Base-by-base conservation (phyloP, 2,113 vertebrate genomes). In the Emydura subglobosa region DNA sequence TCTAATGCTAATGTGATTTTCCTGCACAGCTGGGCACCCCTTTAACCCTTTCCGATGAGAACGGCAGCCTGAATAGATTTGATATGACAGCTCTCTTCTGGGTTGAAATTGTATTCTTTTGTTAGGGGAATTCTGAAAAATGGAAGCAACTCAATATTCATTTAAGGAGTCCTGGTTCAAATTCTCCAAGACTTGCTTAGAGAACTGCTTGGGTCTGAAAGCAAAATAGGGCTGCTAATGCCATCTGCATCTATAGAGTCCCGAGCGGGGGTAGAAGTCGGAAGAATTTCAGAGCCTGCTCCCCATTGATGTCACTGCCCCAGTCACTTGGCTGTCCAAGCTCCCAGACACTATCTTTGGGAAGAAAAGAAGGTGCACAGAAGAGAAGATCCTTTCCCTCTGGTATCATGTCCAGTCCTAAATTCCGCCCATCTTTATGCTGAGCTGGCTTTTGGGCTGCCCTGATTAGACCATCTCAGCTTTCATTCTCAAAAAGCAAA, bases 281-380 rank as follows among this genome's bases (percentile, higher is more conserved):
- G 19, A 49, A 27, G 27, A 24, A 59, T 31, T 82, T 4, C 0
- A 1, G 51, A 49, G 13, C 2, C 1, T 0, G 0, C 44, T 31
- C 27, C 27, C 19, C 19, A n/a, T 39, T 19, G 19, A 72, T 72
- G n/a, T 10, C n/a, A 39, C n/a, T 72, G 34, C 34, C n/a, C n/a
- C 65, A 39, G n/a, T 8, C 17, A 39, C n/a, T 72, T 72, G 65
- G 34, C n/a, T 72, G 17, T 72, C 34, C n/a, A 72, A 39, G n/a
- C 19, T 72, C 34, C 19, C 19, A 39, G 34, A 68, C 29, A n/a
- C 39, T 22, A 21, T 17, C n/a, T 39, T 21, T 39, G 65, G 9
- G 9, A 39, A 72, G 65, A 39, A 10, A 17, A 72, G 9, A 39
- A 39, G 65, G 10, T 39, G 4, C 19, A 5, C n/a, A 72, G 65